Evolutionary conservation across 2,797 vertebrate species (phyloP), one percentile per base, ranked within the genome.

Genomic region (Danio jaintianensis): DNA sequence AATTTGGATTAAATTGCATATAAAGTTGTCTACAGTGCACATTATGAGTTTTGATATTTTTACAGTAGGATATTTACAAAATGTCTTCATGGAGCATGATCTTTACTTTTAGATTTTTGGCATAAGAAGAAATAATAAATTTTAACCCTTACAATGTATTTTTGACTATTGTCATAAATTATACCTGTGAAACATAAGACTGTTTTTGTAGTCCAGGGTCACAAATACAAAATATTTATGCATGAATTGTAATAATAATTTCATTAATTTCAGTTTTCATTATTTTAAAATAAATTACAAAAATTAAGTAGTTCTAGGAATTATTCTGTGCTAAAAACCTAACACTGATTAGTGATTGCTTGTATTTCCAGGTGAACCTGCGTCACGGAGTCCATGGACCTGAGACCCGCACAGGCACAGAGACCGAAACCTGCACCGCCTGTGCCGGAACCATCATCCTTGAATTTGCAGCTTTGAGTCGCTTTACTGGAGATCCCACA

Each of bases 381-480:
- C 98, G 96, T 88, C 91, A 97, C 79, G 98, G 98, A 6, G 92
- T 99, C 76, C 93, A 95, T 87, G 96, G 96, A 87, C 98, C 98
- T 12, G 96, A 96, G 88, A 95, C 97, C 13, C 94, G 98, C 64
- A 99, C 98, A 0, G 98, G 98, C 87, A 97, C 97, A 2, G 98
- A 99, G 89, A 99, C 97, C 0, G 98, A 99, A 86, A 99, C 98
- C 73, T 99, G 98, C 80, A 99, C 98, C 3, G 98, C 98, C 6
- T 99, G 98, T 83, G 98, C 98, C 0, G 98, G 98, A 16, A 99
- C 98, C 79, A 95, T 99, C 85, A 99, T 99, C 87, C 94, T 99
- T 73, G 98, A 99, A 91, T 99, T 99, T 90, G 98, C 98, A 73
- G 98, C 98, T 62, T 91, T 99, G 81, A 99, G 97, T 89, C 97